These are phyloP conservation scores for Hemicordylus capensis DNA, from an alignment of 2,113 vertebrate species.

Conservation along the genomic window DNA sequence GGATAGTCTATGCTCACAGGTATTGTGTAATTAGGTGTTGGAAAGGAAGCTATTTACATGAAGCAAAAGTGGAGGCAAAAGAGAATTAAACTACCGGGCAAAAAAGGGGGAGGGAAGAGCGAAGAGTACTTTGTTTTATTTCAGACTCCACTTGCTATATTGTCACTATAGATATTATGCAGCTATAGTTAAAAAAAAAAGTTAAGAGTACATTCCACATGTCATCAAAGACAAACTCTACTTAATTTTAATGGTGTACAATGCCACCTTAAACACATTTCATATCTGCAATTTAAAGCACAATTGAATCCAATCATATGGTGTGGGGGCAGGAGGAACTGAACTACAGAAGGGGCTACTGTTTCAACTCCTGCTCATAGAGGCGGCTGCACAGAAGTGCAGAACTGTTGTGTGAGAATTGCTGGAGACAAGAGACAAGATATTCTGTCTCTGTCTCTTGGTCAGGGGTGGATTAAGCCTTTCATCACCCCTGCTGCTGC, in stretches of 20 bases:
- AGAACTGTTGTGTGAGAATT: too few relatives aligned
- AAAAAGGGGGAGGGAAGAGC: too few relatives aligned
- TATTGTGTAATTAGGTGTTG: not conserved
- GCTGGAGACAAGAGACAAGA: too few relatives aligned
- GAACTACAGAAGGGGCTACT: too few relatives aligned
- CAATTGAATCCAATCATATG: too few relatives aligned
- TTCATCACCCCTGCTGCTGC: too few relatives aligned
- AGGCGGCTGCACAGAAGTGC: too few relatives aligned
- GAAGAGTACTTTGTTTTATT: not conserved
- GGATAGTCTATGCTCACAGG: not conserved
- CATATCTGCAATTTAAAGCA: not conserved
- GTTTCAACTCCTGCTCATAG: too few relatives aligned
- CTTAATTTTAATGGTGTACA: not conserved
- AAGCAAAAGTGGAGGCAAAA: not conserved
- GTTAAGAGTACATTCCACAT: not conserved
- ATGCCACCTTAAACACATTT: not conserved
- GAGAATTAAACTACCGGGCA: not conserved
- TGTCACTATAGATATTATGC: not conserved
- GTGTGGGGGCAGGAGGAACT: too few relatives aligned
- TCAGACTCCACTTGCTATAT: not conserved
- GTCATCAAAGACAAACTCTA: not conserved
- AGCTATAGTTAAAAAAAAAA: not conserved
- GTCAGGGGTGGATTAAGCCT: too few relatives aligned
- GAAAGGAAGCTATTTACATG: not conserved
- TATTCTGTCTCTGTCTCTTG: too few relatives aligned